Evolutionary conservation across 2,888 invertebrate species (phyloP).

Genomic region (Pilophorus perplexus): DNA sequence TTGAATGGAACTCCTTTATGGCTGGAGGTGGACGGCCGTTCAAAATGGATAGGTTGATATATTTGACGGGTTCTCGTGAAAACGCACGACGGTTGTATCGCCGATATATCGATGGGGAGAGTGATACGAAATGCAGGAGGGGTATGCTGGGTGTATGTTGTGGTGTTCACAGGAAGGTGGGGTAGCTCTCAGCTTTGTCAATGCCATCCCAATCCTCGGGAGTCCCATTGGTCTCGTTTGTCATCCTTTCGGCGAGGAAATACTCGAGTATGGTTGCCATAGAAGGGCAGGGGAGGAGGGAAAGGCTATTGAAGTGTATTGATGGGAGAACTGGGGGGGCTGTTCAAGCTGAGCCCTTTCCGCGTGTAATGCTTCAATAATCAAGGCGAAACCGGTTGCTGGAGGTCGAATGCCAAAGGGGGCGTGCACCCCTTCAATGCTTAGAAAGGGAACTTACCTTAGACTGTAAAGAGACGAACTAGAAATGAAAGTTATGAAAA

Average conservation of each 20-base stretch:
- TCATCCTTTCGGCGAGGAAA: slow-evolving; percentile 5
- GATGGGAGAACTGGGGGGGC: slow-evolving; percentile 4
- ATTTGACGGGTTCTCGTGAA: slow-evolving; percentile 10
- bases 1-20: no score
- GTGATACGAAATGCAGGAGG: not conserved
- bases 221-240: slow-evolving; percentile 29
- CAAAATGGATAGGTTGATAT: slow-evolving; percentile 14
- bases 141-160: no score
- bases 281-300: no score
- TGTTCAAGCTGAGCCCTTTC: not conserved
- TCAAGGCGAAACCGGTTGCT: slow-evolving; percentile 6
- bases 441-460: no score
- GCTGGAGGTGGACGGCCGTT: no score
- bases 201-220: slow-evolving; percentile 13
- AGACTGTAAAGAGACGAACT: no score
- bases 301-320: no score
- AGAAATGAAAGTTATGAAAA: no score
- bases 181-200: slow-evolving; percentile 12
- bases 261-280: no score
- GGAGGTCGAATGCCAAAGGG: not conserved
- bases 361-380: slow-evolving; percentile 27
- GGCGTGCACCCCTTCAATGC: not conserved
- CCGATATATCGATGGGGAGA: not conserved
- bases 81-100: not conserved
- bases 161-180: no score